These are phyloP conservation scores for Pteromalus puparum DNA, from an alignment of 1,140 invertebrate species.

Conservation along the genomic window DNA sequence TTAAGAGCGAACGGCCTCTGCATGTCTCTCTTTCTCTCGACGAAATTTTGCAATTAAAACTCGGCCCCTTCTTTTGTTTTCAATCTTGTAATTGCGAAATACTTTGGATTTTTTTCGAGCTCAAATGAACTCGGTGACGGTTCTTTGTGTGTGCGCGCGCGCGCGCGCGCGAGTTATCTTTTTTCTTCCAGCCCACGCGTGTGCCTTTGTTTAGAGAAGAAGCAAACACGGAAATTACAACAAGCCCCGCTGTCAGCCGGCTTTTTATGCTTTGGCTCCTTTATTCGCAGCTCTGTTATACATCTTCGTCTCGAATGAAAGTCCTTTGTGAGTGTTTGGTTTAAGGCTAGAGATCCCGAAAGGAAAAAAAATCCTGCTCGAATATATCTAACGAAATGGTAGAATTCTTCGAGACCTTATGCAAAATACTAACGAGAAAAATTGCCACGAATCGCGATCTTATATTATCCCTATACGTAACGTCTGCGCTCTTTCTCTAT, in stretches of 20 bases:
- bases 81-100: constrained; percentile 48
- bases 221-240: not conserved
- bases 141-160: not conserved
- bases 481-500: not conserved
- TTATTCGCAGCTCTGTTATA: not conserved
- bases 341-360: not conserved
- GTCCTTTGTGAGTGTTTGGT: not conserved
- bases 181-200: not conserved
- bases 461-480: too few relatives aligned
- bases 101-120: constrained; percentile 31
- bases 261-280: not conserved
- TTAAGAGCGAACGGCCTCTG: constrained; percentile 10
- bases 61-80: constrained; percentile 10
- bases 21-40: not conserved
- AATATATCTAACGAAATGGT: too few relatives aligned
- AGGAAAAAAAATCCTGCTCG: too few relatives aligned
- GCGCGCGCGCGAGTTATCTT: not conserved
- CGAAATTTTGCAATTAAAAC: constrained; percentile 50
- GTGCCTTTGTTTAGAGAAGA: not conserved
- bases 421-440: too few relatives aligned
- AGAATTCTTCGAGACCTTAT: too few relatives aligned
- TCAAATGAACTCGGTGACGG: constrained; percentile 11
- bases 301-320: too few relatives aligned
- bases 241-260: too few relatives aligned
- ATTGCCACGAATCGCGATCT: too few relatives aligned